A percentile compares a stretch with the other conserved stretches of the same genome.
phyloP scores from a whole-genome alignment of 2,888 invertebrate species.

The Maniola hyperantus region DNA sequence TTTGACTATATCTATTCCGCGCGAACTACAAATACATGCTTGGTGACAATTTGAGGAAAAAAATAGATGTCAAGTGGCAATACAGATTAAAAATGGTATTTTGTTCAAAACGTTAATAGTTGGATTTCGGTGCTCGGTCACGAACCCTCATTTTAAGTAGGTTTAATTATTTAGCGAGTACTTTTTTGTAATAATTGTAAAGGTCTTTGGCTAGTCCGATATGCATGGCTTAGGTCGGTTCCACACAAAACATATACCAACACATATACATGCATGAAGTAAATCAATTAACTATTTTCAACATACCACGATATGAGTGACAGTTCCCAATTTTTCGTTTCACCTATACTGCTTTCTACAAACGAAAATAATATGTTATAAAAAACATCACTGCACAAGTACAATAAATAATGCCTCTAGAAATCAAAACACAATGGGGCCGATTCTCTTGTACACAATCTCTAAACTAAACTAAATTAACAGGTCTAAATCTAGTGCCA shows the following conservation, averaged over 20 bases:
- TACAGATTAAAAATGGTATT: constrained; percentile 1
- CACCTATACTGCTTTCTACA: too few species aligned
- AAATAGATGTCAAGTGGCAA: not conserved
- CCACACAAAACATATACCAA: constrained; percentile 35
- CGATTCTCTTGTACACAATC: too few species aligned
- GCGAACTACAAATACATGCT: not conserved
- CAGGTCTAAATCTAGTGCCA: too few species aligned
- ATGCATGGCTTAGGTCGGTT: constrained; percentile 38
- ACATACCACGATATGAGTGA: too few species aligned
- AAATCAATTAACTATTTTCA: not conserved
- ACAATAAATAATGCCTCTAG: too few species aligned
- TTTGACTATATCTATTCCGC: not conserved
- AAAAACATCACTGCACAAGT: too few species aligned
- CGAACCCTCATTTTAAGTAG: constrained; percentile 35
- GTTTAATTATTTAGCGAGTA: constrained; percentile 34
- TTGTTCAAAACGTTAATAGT: constrained; percentile 23
- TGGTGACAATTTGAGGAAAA: not conserved
- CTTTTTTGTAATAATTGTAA: constrained; percentile 36
- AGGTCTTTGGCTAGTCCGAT: constrained; percentile 74
- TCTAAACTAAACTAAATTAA: too few species aligned
- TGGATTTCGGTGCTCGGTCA: constrained; percentile 62
- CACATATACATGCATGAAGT: constrained; percentile 10
- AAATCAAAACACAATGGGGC: too few species aligned
- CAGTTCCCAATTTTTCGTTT: too few species aligned
- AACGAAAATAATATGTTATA: too few species aligned